Conservation (phyloP, 2,888 invertebrate genomes). For the Drosophila mercatorum region DNA sequence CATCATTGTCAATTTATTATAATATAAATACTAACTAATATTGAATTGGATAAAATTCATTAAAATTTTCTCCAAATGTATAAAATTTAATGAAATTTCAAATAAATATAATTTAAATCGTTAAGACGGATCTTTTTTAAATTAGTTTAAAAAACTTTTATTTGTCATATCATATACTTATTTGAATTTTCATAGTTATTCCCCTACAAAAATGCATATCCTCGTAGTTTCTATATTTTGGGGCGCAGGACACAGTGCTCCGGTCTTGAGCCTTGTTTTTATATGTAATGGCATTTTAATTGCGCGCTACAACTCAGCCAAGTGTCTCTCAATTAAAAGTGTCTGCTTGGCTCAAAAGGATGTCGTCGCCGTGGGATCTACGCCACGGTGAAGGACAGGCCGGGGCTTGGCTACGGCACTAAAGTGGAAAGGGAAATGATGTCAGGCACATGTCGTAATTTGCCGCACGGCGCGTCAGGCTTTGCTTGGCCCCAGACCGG, state of each 20-base stretch:
- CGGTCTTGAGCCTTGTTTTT: conserved; percentile 54
- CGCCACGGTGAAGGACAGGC: conserved; percentile 11
- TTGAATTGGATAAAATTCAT: too few species aligned
- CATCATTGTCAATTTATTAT: too few species aligned
- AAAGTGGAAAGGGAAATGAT: conserved; percentile 44
- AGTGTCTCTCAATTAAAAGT: conserved; percentile 78
- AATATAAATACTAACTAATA: too few species aligned
- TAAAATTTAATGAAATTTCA: too few species aligned
- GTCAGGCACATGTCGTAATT: conserved; percentile 75
- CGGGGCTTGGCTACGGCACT: background rate
- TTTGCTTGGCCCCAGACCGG: conserved; percentile 13
- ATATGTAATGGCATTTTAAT: conserved; percentile 77
- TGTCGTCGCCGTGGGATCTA: conserved; percentile 42
- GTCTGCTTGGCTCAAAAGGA: conserved; percentile 73
- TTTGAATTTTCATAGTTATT: too few species aligned
- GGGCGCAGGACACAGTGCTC: conserved; percentile 17
- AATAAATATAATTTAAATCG: too few species aligned
- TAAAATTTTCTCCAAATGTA: too few species aligned
- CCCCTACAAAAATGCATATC: too few species aligned
- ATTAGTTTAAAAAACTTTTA: too few species aligned
- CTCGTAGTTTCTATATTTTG: background rate
- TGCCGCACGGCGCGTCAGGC: conserved; percentile 43
- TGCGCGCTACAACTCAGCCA: conserved; percentile 69
- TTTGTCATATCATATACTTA: too few species aligned
- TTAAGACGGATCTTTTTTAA: too few species aligned